Conservation (phyloP, 2,888 invertebrate species). For the Beris morrisii region DNA sequence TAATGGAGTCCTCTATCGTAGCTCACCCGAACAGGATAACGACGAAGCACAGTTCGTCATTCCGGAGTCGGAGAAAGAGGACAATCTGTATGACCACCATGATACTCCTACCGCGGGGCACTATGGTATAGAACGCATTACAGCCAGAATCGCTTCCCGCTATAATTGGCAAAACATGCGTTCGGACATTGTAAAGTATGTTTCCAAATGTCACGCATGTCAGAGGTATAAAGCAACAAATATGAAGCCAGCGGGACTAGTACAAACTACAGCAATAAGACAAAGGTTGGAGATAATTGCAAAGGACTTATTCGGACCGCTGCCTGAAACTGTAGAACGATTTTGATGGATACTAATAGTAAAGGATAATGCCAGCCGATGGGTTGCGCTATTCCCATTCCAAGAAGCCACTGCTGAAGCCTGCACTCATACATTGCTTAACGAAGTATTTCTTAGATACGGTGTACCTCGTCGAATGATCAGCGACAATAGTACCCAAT, state of each 20-base stretch:
- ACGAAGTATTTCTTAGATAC: not conserved
- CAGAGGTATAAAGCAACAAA: not conserved
- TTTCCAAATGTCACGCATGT: not conserved
- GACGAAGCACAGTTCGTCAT: not conserved
- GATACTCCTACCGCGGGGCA: not conserved
- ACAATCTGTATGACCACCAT: too few species aligned
- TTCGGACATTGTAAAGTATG: not conserved
- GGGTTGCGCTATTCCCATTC: conserved; percentile 46
- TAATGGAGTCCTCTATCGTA: not conserved
- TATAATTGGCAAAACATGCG: not conserved
- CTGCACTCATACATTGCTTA: not conserved
- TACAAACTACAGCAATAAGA: not conserved
- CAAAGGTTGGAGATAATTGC: conserved; percentile 25
- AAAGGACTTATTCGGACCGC: conserved; percentile 38
- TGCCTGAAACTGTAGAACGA: conserved; percentile 36
- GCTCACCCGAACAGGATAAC: not conserved
- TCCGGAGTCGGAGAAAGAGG: too few species aligned
- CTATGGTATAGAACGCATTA: not conserved
- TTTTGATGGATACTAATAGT: conserved; percentile 43
- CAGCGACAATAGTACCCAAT: not conserved
- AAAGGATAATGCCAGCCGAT: conserved; percentile 44
- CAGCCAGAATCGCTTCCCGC: not conserved
- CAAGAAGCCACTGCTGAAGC: not conserved
- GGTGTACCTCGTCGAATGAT: not conserved
- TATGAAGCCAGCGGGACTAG: not conserved